Evolutionary conservation across 2,113 vertebrate genomes (phyloP).

Genomic region (Hippocampus mohnikei): DNA sequence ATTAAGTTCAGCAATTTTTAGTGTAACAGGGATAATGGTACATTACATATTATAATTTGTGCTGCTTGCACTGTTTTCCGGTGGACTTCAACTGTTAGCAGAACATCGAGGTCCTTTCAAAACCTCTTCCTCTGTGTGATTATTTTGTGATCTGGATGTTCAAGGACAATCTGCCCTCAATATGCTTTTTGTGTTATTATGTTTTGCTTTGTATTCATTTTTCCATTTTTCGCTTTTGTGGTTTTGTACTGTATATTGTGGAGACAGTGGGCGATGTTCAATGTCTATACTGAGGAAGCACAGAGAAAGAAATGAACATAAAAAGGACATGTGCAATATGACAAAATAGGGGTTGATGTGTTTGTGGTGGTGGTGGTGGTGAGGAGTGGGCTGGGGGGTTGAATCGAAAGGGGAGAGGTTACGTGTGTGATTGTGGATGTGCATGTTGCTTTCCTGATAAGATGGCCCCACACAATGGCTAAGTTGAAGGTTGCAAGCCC

Average conservation of each 20-base stretch:
- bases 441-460: slow-evolving; percentile 47
- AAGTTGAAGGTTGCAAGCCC: slow-evolving; percentile 51
- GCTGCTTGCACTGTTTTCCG: background rate
- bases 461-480: slow-evolving; percentile 44
- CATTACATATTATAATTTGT: background rate
- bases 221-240: slow-evolving; percentile 30
- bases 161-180: slow-evolving; percentile 45
- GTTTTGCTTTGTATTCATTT: slow-evolving; percentile 15
- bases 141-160: slow-evolving; percentile 1
- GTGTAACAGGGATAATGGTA: background rate
- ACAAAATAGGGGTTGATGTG: slow-evolving; percentile 30
- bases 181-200: background rate
- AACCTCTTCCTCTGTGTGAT: background rate
- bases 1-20: too few species aligned
- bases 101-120: background rate
- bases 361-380: background rate
- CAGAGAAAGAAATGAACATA: slow-evolving; percentile 28
- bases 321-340: slow-evolving; percentile 53
- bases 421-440: slow-evolving; percentile 44
- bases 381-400: background rate
- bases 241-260: slow-evolving; percentile 29
- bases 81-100: background rate
- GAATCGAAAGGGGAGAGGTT: slow-evolving; percentile 46
- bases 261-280: slow-evolving; percentile 31
- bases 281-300: slow-evolving; percentile 18